These are phyloP conservation scores for Subacronicta megacephala DNA, from an alignment of 2,888 invertebrate species.

Conservation along the genomic window DNA sequence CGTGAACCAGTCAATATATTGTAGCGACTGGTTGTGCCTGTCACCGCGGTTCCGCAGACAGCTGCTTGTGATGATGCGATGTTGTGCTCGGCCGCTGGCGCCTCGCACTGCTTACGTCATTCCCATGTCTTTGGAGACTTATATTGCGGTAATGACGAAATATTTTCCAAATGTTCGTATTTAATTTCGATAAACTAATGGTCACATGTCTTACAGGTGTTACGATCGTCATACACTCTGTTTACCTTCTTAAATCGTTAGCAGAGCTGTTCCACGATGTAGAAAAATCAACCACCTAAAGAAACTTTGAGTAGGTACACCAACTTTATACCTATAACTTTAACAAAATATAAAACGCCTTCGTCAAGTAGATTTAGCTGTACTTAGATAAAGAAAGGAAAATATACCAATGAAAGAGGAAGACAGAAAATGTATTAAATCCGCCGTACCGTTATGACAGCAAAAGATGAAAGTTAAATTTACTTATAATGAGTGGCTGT, in stretches of 20 bases:
- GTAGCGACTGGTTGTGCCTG: slow-evolving; percentile 69
- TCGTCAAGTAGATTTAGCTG: background rate
- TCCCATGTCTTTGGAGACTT: slow-evolving; percentile 80
- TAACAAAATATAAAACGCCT: background rate
- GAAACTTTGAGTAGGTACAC: background rate
- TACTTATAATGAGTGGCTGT: background rate
- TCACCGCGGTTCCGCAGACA: slow-evolving; percentile 74
- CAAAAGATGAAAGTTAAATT: too few relatives aligned
- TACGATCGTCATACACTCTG: slow-evolving; percentile 78
- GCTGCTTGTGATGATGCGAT: slow-evolving; percentile 74
- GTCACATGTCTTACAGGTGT: slow-evolving; percentile 70
- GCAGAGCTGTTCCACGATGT: slow-evolving; percentile 17
- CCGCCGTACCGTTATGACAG: too few relatives aligned
- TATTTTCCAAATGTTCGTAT: background rate
- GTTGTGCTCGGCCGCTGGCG: slow-evolving; percentile 65
- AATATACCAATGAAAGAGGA: too few relatives aligned
- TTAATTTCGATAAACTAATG: too few relatives aligned
- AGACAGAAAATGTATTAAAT: background rate
- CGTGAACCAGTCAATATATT: slow-evolving; percentile 74
- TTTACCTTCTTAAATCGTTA: slow-evolving; percentile 77
- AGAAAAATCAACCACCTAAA: background rate
- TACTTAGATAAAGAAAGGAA: too few relatives aligned
- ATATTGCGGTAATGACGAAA: slow-evolving; percentile 67
- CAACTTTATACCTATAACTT: too few relatives aligned
- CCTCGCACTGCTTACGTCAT: slow-evolving; percentile 75